phyloP scores from a whole-genome alignment of 2,113 vertebrate species.

The Electrona antarctica region DNA sequence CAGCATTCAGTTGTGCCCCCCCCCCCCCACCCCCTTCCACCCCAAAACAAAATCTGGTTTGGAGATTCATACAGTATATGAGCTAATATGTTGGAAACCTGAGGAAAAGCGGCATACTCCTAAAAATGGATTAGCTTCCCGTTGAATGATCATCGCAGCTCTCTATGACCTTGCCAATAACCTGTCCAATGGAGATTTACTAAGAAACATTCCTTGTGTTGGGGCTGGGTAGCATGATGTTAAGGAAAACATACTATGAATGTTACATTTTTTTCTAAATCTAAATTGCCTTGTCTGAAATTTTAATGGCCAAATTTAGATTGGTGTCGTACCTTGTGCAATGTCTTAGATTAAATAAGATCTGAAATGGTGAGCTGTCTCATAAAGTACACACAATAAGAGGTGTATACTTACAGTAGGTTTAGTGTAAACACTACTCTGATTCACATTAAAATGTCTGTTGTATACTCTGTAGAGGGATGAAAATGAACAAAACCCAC shows the following conservation, averaged over 20 bases:
- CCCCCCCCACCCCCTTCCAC: too few relatives aligned
- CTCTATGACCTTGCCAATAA: not conserved
- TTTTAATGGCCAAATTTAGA: conserved; percentile 49
- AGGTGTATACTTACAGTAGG: not conserved
- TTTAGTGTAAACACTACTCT: not conserved
- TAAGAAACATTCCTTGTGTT: conserved; percentile 41
- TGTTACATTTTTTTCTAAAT: conserved; percentile 21
- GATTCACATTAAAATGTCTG: not conserved
- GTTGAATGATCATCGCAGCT: not conserved
- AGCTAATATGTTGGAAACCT: too few relatives aligned
- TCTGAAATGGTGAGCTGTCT: not conserved
- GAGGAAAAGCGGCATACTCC: too few relatives aligned
- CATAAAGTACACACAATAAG: conserved; percentile 3
- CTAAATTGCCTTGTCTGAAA: conserved; percentile 30
- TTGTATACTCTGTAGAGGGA: not conserved
- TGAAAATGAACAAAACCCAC: not conserved
- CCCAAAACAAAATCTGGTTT: too few relatives aligned
- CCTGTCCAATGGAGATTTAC: not conserved
- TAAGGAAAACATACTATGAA: conserved; percentile 1
- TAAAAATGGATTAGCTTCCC: too few relatives aligned
- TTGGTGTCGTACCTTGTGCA: conserved; percentile 47
- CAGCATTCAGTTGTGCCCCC: too few relatives aligned
- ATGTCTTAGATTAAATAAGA: conserved; percentile 1
- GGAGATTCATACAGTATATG: too few relatives aligned
- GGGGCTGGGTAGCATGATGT: not conserved